These are phyloP conservation scores for Scaptomyza pallida DNA, from an alignment of 1,140 invertebrate species.

Conservation along the genomic window DNA sequence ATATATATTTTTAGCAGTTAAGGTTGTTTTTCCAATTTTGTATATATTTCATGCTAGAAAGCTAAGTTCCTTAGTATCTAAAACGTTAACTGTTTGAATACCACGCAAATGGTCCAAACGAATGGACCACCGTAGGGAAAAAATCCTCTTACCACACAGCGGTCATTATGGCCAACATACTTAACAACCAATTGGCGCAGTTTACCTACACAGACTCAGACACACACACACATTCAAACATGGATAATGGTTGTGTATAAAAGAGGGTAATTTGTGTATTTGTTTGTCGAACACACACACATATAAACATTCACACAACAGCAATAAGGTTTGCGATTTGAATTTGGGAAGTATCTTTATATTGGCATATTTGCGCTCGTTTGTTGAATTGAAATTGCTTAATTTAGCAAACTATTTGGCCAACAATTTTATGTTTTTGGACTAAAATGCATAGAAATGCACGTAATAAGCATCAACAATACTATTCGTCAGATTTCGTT, in stretches of 20 bases:
- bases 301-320: conserved; percentile 19
- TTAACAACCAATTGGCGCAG: conserved; percentile 40
- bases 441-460: too few relatives aligned
- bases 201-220: too few relatives aligned
- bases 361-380: conserved; percentile 31
- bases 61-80: not conserved
- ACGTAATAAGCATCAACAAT: too few relatives aligned
- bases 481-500: too few relatives aligned
- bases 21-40: not conserved
- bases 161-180: conserved; percentile 22
- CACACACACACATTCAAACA: conserved; percentile 49
- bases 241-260: conserved; percentile 25
- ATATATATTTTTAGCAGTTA: not conserved
- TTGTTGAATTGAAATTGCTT: conserved; percentile 48
- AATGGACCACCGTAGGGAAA: not conserved
- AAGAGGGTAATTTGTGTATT: conserved; percentile 55
- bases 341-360: conserved; percentile 19
- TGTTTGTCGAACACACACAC: conserved; percentile 28
- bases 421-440: conserved; percentile 18
- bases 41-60: not conserved
- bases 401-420: conserved; percentile 42
- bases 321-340: conserved; percentile 19
- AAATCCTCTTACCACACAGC: conserved; percentile 18
- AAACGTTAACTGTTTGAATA: not conserved
- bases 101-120: too few relatives aligned